Conservation (phyloP, 92 coral and sea anemone species). For the Diadumene lineata region DNA sequence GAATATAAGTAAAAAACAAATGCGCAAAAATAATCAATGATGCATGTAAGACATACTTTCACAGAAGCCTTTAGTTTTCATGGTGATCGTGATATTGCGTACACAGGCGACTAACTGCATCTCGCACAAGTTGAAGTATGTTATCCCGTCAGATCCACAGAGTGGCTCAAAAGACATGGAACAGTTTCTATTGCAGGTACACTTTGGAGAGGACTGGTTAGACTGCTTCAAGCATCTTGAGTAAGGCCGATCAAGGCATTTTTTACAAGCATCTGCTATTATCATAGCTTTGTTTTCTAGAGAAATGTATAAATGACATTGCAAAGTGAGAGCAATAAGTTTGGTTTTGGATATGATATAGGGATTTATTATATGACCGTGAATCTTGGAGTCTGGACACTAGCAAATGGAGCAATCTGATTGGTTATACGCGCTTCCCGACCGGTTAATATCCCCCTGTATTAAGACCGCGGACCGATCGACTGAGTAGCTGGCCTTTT, state of each 20-base stretch:
- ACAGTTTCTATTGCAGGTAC: not conserved
- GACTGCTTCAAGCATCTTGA: not conserved
- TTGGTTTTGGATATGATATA: too few species aligned
- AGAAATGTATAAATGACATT: not conserved
- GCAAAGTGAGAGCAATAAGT: too few species aligned
- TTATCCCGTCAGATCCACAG: not conserved
- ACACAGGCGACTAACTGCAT: not conserved
- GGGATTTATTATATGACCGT: too few species aligned
- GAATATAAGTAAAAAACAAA: too few species aligned
- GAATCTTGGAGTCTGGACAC: too few species aligned
- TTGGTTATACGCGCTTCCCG: too few species aligned
- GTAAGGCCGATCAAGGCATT: not conserved
- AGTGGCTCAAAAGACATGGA: not conserved
- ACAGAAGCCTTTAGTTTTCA: not conserved
- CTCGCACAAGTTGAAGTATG: conserved; percentile 5
- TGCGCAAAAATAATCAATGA: too few species aligned
- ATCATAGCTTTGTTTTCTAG: not conserved
- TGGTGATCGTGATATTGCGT: not conserved
- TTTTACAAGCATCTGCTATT: not conserved
- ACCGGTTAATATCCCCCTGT: too few species aligned
- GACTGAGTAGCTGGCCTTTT: too few species aligned
- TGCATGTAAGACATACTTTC: not conserved
- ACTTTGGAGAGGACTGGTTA: not conserved
- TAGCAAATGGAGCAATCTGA: too few species aligned
- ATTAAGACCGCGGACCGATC: too few species aligned